phyloP scores from a whole-genome alignment of 2,888 invertebrate species.

The Opisthograptis luteolata region DNA sequence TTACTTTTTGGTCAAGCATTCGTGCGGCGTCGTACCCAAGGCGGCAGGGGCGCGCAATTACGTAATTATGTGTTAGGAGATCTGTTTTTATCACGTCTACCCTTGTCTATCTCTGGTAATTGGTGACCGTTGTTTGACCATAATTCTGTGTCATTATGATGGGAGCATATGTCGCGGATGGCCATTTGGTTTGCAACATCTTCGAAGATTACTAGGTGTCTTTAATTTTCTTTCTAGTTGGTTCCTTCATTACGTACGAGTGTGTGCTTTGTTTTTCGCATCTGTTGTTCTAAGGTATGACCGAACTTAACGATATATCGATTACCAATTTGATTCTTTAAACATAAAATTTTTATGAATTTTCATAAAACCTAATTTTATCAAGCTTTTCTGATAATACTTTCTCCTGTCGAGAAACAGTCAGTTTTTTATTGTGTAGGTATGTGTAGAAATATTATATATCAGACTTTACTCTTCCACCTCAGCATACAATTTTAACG shows the following conservation, averaged over 20 bases:
- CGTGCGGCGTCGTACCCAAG: conserved; percentile 77
- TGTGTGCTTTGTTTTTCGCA: too few relatives aligned
- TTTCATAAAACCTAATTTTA: too few relatives aligned
- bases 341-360: too few relatives aligned
- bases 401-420: too few relatives aligned
- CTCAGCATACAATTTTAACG: conserved; percentile 1
- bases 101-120: conserved; percentile 82
- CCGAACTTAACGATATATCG: too few relatives aligned
- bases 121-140: conserved; percentile 74
- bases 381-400: too few relatives aligned
- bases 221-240: conserved; percentile 15
- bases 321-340: too few relatives aligned
- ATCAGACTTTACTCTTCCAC: too few relatives aligned
- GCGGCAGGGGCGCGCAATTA: conserved; percentile 78
- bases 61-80: conserved; percentile 84
- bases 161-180: conserved; percentile 52
- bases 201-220: conserved; percentile 5
- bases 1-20: conserved; percentile 75
- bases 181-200: conserved; percentile 27
- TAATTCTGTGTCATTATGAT: conserved; percentile 67
- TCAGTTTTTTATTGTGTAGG: too few relatives aligned
- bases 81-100: conserved; percentile 84
- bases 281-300: too few relatives aligned
- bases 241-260: too few relatives aligned
- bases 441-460: too few relatives aligned